Percentiles rank a stretch among this genome's conserved stretches.
Conservation (phyloP, 30 jellyfish, hydroid and myxozoan species). For the Rhopilema esculentum region DNA sequence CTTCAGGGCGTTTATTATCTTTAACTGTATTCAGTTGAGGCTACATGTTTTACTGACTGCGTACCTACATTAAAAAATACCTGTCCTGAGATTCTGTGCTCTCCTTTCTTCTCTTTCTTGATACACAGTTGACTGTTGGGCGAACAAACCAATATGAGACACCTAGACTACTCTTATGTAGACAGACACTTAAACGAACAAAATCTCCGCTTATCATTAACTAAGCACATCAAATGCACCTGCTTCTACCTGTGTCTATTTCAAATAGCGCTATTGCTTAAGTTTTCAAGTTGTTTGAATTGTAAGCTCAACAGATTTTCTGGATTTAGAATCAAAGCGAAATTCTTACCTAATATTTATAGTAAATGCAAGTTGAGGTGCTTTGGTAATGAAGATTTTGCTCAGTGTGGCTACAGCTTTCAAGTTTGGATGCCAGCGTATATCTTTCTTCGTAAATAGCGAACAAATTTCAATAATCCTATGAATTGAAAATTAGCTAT, state of each 20-base stretch:
- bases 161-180: background rate
- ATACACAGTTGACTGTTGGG: no score
- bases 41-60: no score
- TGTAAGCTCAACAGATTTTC: background rate
- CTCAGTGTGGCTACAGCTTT: background rate
- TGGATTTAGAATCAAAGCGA: background rate
- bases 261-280: background rate
- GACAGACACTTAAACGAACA: background rate
- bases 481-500: no score
- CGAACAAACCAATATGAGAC: no score
- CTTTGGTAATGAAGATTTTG: background rate
- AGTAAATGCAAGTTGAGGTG: background rate
- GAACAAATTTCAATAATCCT: no score
- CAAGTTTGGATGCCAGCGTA: background rate
- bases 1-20: no score
- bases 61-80: no score
- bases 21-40: no score
- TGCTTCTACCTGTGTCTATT: background rate
- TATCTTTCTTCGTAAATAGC: no score
- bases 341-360: background rate
- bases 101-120: background rate
- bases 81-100: background rate
- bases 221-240: background rate
- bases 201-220: background rate
- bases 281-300: background rate